These are phyloP conservation scores for Eupeodes luniger DNA, from an alignment of 2,888 invertebrate species.

Conservation along the genomic window DNA sequence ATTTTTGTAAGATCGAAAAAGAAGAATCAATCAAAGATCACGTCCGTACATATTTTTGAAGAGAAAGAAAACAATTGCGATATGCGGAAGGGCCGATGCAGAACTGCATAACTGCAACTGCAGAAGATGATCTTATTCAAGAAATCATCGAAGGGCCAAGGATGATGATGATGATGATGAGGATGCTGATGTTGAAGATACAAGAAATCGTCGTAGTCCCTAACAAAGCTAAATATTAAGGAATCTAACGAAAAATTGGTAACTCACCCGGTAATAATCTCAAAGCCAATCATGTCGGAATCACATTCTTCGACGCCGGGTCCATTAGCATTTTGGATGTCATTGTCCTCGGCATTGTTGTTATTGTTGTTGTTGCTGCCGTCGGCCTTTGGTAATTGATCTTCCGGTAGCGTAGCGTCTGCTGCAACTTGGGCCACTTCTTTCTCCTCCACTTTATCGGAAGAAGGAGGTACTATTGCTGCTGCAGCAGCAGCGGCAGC, in stretches of 20 bases:
- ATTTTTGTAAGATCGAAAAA: conserved; percentile 25
- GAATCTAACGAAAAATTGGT: conserved; percentile 59
- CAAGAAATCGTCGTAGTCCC: not conserved
- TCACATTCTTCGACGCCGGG: conserved; percentile 89
- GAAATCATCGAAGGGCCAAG: conserved; percentile 12
- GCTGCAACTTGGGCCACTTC: conserved; percentile 57
- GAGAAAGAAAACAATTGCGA: conserved; percentile 35
- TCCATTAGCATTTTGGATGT: conserved; percentile 77
- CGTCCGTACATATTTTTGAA: conserved; percentile 34
- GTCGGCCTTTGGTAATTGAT: conserved; percentile 79
- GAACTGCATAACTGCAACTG: not conserved
- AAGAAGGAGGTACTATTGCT: conserved; percentile 70
- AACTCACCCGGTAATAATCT: conserved; percentile 92
- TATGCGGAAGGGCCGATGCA: conserved; percentile 28
- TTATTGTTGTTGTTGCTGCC: conserved; percentile 50
- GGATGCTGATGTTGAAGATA: no score
- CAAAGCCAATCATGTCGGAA: conserved; percentile 95
- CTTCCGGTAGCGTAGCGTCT: conserved; percentile 71
- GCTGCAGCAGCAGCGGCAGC: conserved; percentile 77
- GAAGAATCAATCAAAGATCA: conserved; percentile 69
- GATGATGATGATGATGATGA: conserved; percentile 16
- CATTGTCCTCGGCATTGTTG: conserved; percentile 77
- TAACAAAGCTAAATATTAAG: conserved; percentile 16
- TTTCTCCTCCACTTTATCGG: conserved; percentile 70
- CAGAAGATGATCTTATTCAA: conserved; percentile 29